Evolutionary conservation across 2,113 vertebrate species (phyloP).

Genomic region (Gallinago jamesoni): DNA sequence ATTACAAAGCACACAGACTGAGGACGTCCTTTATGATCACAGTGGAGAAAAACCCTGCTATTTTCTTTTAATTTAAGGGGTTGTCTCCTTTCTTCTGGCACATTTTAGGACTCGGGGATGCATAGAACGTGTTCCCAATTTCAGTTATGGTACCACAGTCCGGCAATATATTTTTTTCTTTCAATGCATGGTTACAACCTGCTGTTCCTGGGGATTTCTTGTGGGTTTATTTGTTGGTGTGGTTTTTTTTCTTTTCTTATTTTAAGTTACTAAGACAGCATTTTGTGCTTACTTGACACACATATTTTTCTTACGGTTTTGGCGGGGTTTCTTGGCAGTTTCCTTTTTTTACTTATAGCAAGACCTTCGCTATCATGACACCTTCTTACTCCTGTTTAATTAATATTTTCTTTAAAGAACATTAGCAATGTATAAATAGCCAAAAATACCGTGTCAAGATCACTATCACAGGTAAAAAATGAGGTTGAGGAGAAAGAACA

Average conservation of each 20-base stretch:
- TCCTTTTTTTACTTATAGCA: neutral
- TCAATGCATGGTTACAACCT: neutral
- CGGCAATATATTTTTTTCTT: neutral
- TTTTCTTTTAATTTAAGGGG: neutral
- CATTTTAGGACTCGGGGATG: neutral
- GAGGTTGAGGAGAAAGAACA: neutral
- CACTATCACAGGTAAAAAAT: neutral
- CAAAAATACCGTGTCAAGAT: neutral
- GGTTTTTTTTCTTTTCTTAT: neutral
- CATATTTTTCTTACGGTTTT: neutral
- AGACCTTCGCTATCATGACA: neutral
- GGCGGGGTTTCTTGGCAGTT: neutral
- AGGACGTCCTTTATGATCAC: neutral
- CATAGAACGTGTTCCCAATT: neutral
- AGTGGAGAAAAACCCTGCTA: neutral
- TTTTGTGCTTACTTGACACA: neutral
- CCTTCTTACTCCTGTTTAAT: neutral
- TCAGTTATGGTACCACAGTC: neutral
- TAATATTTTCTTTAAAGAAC: neutral
- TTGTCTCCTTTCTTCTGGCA: neutral
- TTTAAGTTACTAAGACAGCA: neutral
- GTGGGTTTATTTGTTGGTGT: too few relatives aligned
- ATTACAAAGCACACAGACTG: neutral
- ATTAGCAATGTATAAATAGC: accelerated
- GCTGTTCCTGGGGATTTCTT: neutral